Evolutionary conservation across 2,113 vertebrate species (phyloP).

Genomic region (Oreochromis niloticus): DNA sequence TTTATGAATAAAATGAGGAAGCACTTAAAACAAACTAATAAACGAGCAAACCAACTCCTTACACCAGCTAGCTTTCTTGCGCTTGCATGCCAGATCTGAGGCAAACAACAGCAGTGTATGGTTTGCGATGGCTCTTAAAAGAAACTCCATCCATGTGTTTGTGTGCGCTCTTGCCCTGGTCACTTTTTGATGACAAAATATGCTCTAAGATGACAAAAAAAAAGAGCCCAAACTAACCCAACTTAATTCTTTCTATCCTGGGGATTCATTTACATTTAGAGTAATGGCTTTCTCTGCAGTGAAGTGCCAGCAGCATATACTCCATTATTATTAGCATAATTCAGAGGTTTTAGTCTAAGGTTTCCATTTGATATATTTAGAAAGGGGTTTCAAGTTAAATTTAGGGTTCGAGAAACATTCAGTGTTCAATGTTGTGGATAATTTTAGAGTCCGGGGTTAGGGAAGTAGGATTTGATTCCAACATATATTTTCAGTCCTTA

Average conservation of each 20-base stretch:
- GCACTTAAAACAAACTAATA: constrained; percentile 47
- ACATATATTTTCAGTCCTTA: constrained; percentile 3
- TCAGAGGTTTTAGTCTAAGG: not conserved
- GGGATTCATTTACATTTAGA: not conserved
- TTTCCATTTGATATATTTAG: not conserved
- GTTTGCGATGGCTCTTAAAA: not conserved
- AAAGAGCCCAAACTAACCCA: not conserved
- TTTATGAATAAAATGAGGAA: constrained; percentile 64
- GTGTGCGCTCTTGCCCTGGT: not conserved
- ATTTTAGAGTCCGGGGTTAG: not conserved
- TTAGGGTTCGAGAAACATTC: not conserved
- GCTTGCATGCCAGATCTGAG: constrained; percentile 12
- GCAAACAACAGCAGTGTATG: not conserved
- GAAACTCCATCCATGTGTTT: not conserved
- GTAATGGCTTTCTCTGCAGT: not conserved
- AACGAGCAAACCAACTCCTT: constrained; percentile 11
- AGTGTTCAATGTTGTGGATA: not conserved
- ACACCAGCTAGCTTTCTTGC: constrained; percentile 7
- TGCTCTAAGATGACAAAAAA: not conserved
- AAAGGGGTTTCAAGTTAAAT: not conserved
- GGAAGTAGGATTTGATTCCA: not conserved
- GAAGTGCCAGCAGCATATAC: not conserved
- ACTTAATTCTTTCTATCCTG: not conserved
- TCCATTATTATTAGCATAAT: not conserved
- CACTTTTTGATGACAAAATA: not conserved